Base-by-base conservation (phyloP, 2,113 vertebrate species). In the Delphinus delphis region DNA sequence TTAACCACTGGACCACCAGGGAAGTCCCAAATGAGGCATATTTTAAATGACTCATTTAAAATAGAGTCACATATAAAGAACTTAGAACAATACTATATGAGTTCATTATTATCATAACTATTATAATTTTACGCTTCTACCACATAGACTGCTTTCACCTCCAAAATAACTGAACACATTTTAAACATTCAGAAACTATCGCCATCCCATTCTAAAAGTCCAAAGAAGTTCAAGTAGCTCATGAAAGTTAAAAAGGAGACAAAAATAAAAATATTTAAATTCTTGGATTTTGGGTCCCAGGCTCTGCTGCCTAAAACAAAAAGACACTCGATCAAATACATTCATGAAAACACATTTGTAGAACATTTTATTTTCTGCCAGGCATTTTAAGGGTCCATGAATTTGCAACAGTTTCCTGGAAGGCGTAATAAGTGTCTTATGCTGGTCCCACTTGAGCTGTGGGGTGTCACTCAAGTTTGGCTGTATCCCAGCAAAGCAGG, bases 351-450 rank as follows among this genome's bases (percentile, higher is more conserved):
- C 58, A 62, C 15, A 36, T 80, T 88, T 89, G 89, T 63, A 90
- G 63, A 90, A 74, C 18, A 63, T 21, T 41, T 2, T 65, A 21
- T 93, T 92, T 95, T 79, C 86, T 83, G 55, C 68, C 65, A 73
- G 73, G 79, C 79, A 79, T 76, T 70, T 80, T 70, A 82, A 86
- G 67, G 53, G 36, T 20, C 41, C 26, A 20, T 87, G 44, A 63
- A 92, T 96, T 90, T 77, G 81, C 70, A 65, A 26, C 38, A 41
- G 53, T 93, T 96, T 96, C 90, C 92, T 96, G 88, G 62, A 84
- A 97, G 94, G 36, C 5, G 0, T 38, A 74, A 1, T 62, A 70
- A 85, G 8, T 26, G 58, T 62, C 87, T 67, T n/a, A 21, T 50
- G 53, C 38, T 17, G 41, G 53, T 53, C 60, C 47, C 53, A 20